Conservation (phyloP, 2,888 invertebrate species). For the Catocala nupta region DNA sequence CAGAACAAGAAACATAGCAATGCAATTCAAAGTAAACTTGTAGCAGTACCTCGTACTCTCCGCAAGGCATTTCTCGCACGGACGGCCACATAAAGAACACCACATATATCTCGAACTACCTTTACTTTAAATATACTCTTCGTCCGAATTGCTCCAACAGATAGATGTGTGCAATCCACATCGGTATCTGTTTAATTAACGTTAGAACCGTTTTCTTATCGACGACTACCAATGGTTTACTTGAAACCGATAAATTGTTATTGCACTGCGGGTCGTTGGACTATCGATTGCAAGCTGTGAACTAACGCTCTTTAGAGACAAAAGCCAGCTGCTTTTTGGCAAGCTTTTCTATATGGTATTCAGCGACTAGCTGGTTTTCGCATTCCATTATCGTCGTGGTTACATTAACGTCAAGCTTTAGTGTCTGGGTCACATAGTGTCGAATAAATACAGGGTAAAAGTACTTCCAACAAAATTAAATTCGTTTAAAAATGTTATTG, state of each 20-base stretch:
- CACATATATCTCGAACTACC: conserved; percentile 24
- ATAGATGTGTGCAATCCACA: conserved; percentile 46
- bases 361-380: conserved; percentile 8
- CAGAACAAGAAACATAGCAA: conserved; percentile 4
- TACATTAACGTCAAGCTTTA: conserved; percentile 10
- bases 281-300: conserved; percentile 65
- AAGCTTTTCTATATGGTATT: conserved; percentile 18
- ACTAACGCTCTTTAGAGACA: conserved; percentile 25
- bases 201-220: conserved; percentile 61
- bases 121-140: conserved; percentile 9
- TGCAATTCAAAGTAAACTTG: conserved; percentile 22
- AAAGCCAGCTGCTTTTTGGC: conserved; percentile 25
- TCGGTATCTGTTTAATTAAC: conserved; percentile 63
- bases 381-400: conserved; percentile 5
- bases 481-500: conserved; percentile 16
- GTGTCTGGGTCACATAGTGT: conserved; percentile 3
- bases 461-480: not conserved
- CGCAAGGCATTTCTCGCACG: conserved; percentile 7
- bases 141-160: conserved; percentile 35
- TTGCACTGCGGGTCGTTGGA: conserved; percentile 62
- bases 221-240: conserved; percentile 47
- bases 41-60: conserved; percentile 21
- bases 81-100: conserved; percentile 28
- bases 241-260: conserved; percentile 66
- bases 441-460: conserved; percentile 6